Evolutionary conservation across 1,140 invertebrate genomes (phyloP), one percentile per base, ranked within the genome.

Genomic region (Leucophenga varia): DNA sequence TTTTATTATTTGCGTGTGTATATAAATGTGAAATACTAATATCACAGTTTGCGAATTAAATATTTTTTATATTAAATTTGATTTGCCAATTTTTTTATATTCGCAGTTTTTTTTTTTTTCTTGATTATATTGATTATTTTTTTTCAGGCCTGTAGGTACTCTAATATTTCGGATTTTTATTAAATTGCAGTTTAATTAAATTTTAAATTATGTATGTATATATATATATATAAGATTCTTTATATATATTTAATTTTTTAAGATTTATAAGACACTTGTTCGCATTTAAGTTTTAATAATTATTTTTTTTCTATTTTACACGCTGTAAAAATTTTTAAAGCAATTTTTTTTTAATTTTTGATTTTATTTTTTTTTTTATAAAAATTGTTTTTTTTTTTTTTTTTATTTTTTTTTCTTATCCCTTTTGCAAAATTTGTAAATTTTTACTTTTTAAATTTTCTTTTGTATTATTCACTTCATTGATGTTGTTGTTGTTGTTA

Each of bases 141-240:
- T 47, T 51, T 63, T 67, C 6, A 34, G 63, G 63, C 63, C 63
- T 67, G 59, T 67, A 67, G 63, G 63, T 67, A 67, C 63, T n/a
- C n/a, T 67, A 69, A 63, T 61, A 58, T 48, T 64, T 68, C 18
- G 53, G 55, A 51, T 53, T 52, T 57, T 59, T 61, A 46, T 59
- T 53, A 49, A 49, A 60, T 52, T 25, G 16, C 42, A 55, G 45
- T 14, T 44, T 45, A 28, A 22, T 48, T 20, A 41, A 17, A 13
- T 43, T 48, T 30, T 3, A n/a, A 34, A 5, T 25, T 47, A 3
- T 47, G 25, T 25, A 42, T 31, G 18, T 40, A 40, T 38, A 6
- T 38, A 17, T 8, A 20, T 38, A 10, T 49, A 43, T 46, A 37
- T 43, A 38, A 32, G 43, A 12, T 43, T 1, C 34, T 18, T 52